phyloP scores from a whole-genome alignment of 2,113 vertebrate species.

The Centropristis striata region DNA sequence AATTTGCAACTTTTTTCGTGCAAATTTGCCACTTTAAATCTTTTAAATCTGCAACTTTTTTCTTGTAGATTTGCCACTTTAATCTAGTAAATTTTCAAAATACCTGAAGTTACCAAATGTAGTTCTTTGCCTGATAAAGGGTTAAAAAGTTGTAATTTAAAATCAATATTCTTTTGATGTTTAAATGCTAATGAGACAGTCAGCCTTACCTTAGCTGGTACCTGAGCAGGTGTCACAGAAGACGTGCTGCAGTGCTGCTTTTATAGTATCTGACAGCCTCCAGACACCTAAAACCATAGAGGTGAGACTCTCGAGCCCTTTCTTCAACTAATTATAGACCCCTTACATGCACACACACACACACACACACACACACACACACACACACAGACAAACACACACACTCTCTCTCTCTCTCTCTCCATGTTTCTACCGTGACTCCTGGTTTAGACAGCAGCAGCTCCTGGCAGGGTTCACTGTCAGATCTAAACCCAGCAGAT shows the following conservation, averaged over 20 bases:
- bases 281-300: slow-evolving; percentile 63
- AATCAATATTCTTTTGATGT: too few relatives aligned
- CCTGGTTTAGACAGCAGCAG: not conserved
- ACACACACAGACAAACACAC: slow-evolving; percentile 2
- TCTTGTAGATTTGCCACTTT: too few relatives aligned
- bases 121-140: too few relatives aligned
- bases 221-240: slow-evolving; percentile 50
- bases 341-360: slow-evolving; percentile 3
- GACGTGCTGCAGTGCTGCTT: slow-evolving; percentile 24
- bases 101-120: too few relatives aligned
- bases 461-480: slow-evolving; percentile 28
- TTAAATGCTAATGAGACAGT: not conserved
- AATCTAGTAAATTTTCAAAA: not conserved
- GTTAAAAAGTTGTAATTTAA: not conserved
- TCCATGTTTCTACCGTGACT: slow-evolving; percentile 16
- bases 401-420: slow-evolving; percentile 13
- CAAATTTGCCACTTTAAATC: too few relatives aligned
- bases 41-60: too few relatives aligned
- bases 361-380: slow-evolving; percentile 21
- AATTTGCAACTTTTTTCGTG: too few relatives aligned
- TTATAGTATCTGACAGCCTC: slow-evolving; percentile 58
- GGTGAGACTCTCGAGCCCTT: slow-evolving; percentile 43
- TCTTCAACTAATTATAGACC: slow-evolving; percentile 35
- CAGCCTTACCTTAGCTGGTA: slow-evolving; percentile 63
- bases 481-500: slow-evolving; percentile 29